Base-by-base conservation (phyloP, 30 jellyfish, hydroid and myxozoan species). In the Pelagia noctiluca region DNA sequence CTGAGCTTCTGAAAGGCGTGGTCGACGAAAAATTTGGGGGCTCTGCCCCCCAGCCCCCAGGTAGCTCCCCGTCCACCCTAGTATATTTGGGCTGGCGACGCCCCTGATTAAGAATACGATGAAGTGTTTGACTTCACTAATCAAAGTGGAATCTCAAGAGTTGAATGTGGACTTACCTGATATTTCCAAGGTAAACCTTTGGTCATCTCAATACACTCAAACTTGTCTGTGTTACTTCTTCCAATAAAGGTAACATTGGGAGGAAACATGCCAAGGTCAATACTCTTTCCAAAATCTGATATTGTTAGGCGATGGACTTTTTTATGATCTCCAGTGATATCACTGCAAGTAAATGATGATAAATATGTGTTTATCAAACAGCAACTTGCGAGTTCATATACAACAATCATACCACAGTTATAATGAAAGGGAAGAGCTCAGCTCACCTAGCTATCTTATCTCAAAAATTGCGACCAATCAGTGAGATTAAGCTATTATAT, bases 141-240 rank as follows among this genome's bases (percentile, higher is more conserved):
- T 12, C 78, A 24, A 30, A 31, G 50, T 8, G 19, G 78, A 35
- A 2, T 18, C 0, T 67, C 19, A 38, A 12, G 2, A 8, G 63
- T 5, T 24, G 7, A 3, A 76, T 3, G 3, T 19, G 2, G 26
- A 22, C 71, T 11, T 77, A 92, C 98, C 96, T 92, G 98, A 46
- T 85, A 86, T 32, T 80, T 85, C 98, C 98, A 92, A n/a, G 96
- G 97, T 71, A 42, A 2, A 49, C 78, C 63, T 1, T 71, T 65
- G 23, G 35, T 60, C 98, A 92, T 92, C 68, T 92, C 88, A n/a
- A 76, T 47, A 72, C 98, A 92, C 75, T 92, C 98, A 75, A 79
- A 92, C 52, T 91, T 70, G 47, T 92, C 98, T 22, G 95, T 85
- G 63, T 87, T 87, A 46, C 87, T 28, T 65, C 97, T 84, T 21